Conservation (phyloP, 35 echinoderm and acorn worm species). For the Ptychodera flava region DNA sequence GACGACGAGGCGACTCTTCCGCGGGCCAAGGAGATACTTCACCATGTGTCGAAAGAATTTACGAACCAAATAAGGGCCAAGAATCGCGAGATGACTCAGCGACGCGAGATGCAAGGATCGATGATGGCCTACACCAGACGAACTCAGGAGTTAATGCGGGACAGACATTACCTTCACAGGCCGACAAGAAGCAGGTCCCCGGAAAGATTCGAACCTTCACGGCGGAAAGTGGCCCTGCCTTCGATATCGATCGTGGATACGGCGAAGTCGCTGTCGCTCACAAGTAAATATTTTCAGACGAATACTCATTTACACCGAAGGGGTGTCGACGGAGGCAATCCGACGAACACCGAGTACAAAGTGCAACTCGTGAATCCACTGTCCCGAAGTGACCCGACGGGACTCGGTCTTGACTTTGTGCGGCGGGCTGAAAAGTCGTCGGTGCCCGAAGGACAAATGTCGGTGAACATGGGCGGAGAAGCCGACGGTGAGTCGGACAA, state of each 20-base stretch:
- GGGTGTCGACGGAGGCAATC: neutral
- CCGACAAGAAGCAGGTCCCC: neutral
- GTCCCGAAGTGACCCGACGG: neutral
- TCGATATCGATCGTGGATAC: neutral
- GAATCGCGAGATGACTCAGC: neutral
- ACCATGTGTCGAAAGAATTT: neutral
- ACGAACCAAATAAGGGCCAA: neutral
- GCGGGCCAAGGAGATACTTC: neutral
- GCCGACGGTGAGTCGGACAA: neutral
- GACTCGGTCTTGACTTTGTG: neutral
- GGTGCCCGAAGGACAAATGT: neutral
- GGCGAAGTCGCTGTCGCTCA: neutral
- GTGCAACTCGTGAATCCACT: neutral
- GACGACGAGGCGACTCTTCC: neutral
- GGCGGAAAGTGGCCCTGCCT: neutral
- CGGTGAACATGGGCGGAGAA: neutral
- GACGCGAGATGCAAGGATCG: neutral
- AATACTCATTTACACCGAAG: neutral
- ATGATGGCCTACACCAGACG: neutral
- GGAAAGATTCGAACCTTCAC: neutral
- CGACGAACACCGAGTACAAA: neutral
- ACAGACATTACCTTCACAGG: neutral
- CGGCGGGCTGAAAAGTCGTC: neutral
- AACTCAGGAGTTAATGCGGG: neutral
- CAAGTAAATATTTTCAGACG: neutral